Base-by-base conservation (phyloP, 2,113 vertebrate species). In the Rutilus rutilus region DNA sequence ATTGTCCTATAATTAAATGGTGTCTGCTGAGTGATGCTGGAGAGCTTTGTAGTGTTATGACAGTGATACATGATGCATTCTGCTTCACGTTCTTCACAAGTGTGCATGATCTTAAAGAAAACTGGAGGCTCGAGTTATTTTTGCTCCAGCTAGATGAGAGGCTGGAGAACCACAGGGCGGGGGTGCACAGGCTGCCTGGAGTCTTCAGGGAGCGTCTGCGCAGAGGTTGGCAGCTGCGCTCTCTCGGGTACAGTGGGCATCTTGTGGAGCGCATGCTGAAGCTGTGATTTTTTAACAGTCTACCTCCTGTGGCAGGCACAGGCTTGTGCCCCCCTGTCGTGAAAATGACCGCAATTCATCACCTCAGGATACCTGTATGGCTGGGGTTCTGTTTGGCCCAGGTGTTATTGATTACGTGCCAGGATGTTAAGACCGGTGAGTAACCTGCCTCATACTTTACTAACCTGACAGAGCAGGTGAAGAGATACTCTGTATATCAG, bases 361-460 rank as follows among this genome's bases (percentile, higher is more conserved):
- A 57, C 79, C 88, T 82, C 79, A 87, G 93, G 93, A 94, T 91
- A 90, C 90, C 86, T 6, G 1, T 93, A 42, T 92, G 92, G 86
- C 90, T 94, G 88, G 87, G 88, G 62, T 10, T 94, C 71, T 84
- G 90, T 87, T 86, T 91, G 88, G 87, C 89, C 76, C 94, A 91
- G 92, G 92, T 94, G 87, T 89, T 92, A 1, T 74, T 89, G 1
- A 93, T 94, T 73, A 90, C 64, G 80, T 91, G 92, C 88, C 94
- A 94, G 83, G 88, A 92, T 6, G 25, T 65, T 47, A 90, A 90
- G 69, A 91, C 75, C 9, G 93, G 94, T 95, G 90, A 94, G 94
- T 82, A 42, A 59, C 45, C 36, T 57, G 67, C 27, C 12, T 73
- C 60, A 78, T 14, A 60, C 52, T 82, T 62, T 27, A 59, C 47